Evolutionary conservation across 2,888 invertebrate genomes (phyloP).

Genomic region (Drosophila lutescens): DNA sequence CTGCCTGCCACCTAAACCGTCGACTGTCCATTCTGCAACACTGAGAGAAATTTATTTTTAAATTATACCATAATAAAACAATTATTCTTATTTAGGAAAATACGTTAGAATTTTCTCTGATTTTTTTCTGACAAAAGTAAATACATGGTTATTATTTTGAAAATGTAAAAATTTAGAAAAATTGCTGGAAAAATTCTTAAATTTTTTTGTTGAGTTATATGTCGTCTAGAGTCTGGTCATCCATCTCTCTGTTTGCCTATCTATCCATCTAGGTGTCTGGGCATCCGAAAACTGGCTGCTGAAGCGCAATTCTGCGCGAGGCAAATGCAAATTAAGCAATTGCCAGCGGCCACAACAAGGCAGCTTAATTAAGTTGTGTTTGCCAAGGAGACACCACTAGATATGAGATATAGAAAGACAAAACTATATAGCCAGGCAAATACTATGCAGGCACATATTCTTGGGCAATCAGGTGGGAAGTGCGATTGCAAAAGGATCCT

Average conservation of each 20-base stretch:
- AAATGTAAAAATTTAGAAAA: no score
- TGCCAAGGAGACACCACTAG: conserved; percentile 35
- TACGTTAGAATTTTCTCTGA: no score
- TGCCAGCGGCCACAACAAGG: conserved; percentile 34
- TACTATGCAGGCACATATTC: conserved; percentile 41
- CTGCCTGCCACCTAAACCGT: conserved; percentile 3
- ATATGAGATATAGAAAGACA: background rate
- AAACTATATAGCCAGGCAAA: background rate
- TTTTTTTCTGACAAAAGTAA: no score
- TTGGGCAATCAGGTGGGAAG: conserved; percentile 55
- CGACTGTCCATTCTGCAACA: background rate
- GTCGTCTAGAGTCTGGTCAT: background rate
- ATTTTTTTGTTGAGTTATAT: background rate
- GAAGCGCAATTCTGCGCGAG: conserved; percentile 5
- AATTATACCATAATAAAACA: no score
- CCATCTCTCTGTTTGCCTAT: conserved; percentile 9
- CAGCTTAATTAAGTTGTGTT: conserved; percentile 58
- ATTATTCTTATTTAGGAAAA: no score
- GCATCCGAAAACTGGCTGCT: conserved; percentile 7
- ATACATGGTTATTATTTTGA: no score
- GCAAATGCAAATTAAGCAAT: conserved; percentile 59
- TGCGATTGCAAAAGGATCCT: conserved; percentile 71
- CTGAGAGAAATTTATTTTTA: background rate
- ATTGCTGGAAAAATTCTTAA: no score
- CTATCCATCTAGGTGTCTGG: conserved; percentile 8